Base-by-base conservation (phyloP, 2,888 invertebrate genomes). In the Eledona agricola region DNA sequence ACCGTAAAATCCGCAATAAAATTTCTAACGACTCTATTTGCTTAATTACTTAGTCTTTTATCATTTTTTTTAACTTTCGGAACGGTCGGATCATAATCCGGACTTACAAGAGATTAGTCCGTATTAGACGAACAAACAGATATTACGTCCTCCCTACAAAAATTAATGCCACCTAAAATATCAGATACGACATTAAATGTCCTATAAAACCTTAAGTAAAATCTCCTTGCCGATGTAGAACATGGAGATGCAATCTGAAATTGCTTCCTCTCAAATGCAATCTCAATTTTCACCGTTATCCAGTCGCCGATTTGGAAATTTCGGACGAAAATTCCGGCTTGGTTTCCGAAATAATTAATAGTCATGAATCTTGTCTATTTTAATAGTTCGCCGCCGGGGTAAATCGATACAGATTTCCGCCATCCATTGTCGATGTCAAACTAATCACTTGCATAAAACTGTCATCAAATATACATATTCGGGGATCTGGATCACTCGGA, bases 21-120 rank as follows among this genome's bases (percentile, higher is more conserved):
- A 58, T 29, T 49, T 34, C 50, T 51, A 53, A 53, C 54, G 62
- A 57, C 59, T 65, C 63, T 66, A 62, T 66, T 66, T 67, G 61
- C 63, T 63, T 67, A 65, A 67, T 67, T 67, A 67, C 67, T 65
- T 59, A 63, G 59, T 57, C 62, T 65, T 64, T 62, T 61, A 61
- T 60, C 51, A 59, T 57, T 60, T 59, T 43, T 59, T 55, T 57
- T 46, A 54, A 42, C 51, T 35, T 43, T 28, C 29, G 31, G 35
- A 31, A 50, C 12, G 35, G 43, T 49, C 54, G 51, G 49, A 58
- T 57, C 56, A 53, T 60, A 61, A 61, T 61, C 60, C 55, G 49
- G 51, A 52, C 51, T 37, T 51, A 42, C 51, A 29, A 43, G 51
- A 58, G 60, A 58, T 60, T 60, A 58, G 52, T 50, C 46, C 55